Evolutionary conservation across 1,140 invertebrate species (phyloP).

Genomic region (Zaprionus tsacasi): DNA sequence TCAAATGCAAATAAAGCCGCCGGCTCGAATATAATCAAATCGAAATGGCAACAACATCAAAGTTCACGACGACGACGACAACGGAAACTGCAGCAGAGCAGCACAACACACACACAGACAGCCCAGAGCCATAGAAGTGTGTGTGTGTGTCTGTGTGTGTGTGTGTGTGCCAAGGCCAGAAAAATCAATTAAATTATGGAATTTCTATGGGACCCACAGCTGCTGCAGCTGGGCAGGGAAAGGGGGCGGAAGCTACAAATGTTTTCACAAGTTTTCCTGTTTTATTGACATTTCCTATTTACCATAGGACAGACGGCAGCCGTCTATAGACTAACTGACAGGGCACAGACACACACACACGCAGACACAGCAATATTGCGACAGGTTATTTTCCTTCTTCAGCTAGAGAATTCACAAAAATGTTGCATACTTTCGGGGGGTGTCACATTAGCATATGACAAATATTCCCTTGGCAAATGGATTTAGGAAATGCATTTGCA

Average conservation of each 20-base stretch:
- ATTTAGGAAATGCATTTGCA: conserved; percentile 28
- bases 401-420: conserved; percentile 46
- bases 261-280: conserved; percentile 59
- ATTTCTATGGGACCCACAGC: conserved; percentile 38
- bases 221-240: neutral
- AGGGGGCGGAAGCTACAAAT: conserved; percentile 44
- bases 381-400: conserved; percentile 66
- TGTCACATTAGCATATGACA: conserved; percentile 62
- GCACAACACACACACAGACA: conserved; percentile 38
- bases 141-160: neutral
- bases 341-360: conserved; percentile 34
- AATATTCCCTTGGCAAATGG: conserved; percentile 34
- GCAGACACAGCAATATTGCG: conserved; percentile 33
- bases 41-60: conserved; percentile 69
- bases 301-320: conserved; percentile 31
- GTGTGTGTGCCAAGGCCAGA: conserved; percentile 55
- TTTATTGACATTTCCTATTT: conserved; percentile 77
- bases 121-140: conserved; percentile 29
- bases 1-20: conserved; percentile 75
- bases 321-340: conserved; percentile 4
- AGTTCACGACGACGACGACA: conserved; percentile 63
- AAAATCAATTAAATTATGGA: conserved; percentile 81
- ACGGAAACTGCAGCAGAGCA: conserved; percentile 65
- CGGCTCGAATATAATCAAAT: conserved; percentile 74
- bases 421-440: conserved; percentile 54